These are phyloP conservation scores for Cecropterus lyciades DNA, from an alignment of 1,140 invertebrate genomes.

Conservation along the genomic window DNA sequence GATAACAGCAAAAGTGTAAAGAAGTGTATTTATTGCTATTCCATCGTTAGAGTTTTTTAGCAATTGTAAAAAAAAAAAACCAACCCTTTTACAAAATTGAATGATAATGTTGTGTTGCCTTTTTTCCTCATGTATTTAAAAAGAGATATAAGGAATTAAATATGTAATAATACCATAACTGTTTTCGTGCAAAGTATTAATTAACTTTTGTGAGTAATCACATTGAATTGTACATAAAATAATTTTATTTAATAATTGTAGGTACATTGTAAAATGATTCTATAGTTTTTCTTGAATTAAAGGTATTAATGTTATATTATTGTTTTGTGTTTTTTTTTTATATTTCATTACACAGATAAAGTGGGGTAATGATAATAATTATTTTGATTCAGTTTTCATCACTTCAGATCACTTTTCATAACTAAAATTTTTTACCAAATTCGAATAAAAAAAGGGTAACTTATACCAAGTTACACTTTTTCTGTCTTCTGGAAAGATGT, in stretches of 20 bases:
- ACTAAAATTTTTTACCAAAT: too few relatives aligned
- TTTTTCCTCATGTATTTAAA: slow-evolving; percentile 14
- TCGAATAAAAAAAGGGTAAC: too few relatives aligned
- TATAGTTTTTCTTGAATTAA: slow-evolving; percentile 74
- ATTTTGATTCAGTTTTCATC: too few relatives aligned
- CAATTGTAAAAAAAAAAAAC: too few relatives aligned
- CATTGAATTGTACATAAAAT: slow-evolving; percentile 66
- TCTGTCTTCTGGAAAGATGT: too few relatives aligned
- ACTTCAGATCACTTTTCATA: too few relatives aligned
- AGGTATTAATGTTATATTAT: slow-evolving; percentile 65
- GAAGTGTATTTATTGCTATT: too few relatives aligned
- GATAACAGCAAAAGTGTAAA: background rate
- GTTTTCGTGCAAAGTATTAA: slow-evolving; percentile 30
- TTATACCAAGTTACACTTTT: too few relatives aligned
- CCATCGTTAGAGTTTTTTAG: too few relatives aligned
- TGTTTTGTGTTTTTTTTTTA: slow-evolving; percentile 44
- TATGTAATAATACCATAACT: slow-evolving; percentile 19
- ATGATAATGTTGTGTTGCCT: background rate
- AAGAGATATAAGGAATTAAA: slow-evolving; percentile 2
- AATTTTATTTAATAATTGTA: slow-evolving; percentile 59
- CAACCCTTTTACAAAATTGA: too few relatives aligned
- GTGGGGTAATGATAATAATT: too few relatives aligned
- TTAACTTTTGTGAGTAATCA: slow-evolving; percentile 43
- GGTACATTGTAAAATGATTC: slow-evolving; percentile 69
- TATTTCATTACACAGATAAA: too few relatives aligned